Base-by-base conservation (phyloP, 2,888 invertebrate genomes). In the Pherbina coryleti region DNA sequence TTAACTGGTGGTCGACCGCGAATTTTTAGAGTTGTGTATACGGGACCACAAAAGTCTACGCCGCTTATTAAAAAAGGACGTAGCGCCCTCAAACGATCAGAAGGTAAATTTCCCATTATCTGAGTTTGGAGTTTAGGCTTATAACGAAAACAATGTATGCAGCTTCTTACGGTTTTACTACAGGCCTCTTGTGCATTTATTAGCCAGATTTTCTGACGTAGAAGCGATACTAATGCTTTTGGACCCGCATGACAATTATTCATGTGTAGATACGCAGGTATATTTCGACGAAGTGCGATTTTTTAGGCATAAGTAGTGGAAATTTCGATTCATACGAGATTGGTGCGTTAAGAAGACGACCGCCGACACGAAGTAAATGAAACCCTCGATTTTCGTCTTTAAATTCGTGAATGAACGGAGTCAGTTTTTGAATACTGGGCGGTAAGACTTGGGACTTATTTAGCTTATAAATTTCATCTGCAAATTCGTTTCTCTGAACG, bases 1-100 rank as follows among this genome's bases (percentile, higher is more conserved):
- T 78, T 78, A 17, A 70, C 75, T 5, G 78, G 81, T 2, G 31
- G 53, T 55, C 76, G 75, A 17, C 79, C 78, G 31, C 77, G 53
- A 55, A 78, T 78, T 28, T 44, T 76, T 0, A 78, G 53, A 0
- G 22, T n/a, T n/a, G n/a, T n/a, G n/a, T n/a, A n/a, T n/a, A n/a
- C n/a, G n/a, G 1, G 0, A 3, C 37, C 37, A 37, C 37, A 37
- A 14, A 76, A 70, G 55, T 76, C 72, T n/a, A 76, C 74, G 17
- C 74, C 64, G 19, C 44, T 28, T 9, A 79, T 31, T n/a, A 14
- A 37, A 37, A 37, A 37, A 7, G 37, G 37, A 37, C 37, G 37
- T 37, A 37, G 1, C n/a, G 37, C 55, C 19, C 37, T 25, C 49
- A 78, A 66, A 14, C 75, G 62, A 71, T 75, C 75, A 9, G 19